Evolutionary conservation across 2,888 invertebrate species (phyloP).

Genomic region (Ophioninae sp.): DNA sequence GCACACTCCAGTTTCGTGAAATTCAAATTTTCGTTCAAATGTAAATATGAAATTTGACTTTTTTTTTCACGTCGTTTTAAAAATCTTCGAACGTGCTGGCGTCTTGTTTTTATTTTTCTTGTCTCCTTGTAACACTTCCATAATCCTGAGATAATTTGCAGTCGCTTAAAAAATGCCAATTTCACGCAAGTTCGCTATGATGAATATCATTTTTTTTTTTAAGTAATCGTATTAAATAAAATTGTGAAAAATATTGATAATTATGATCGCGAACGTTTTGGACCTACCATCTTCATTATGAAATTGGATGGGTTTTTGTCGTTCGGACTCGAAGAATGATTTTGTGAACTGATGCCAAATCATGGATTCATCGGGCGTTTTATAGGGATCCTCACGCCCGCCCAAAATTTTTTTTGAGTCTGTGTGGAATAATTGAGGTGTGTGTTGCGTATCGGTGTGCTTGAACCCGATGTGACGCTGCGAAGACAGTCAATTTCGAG

Average conservation of each 20-base stretch:
- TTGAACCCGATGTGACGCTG: too few species aligned
- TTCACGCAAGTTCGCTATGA: not conserved
- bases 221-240: not conserved
- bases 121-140: not conserved
- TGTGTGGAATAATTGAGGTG: not conserved
- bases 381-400: constrained; percentile 47
- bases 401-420: constrained; percentile 15
- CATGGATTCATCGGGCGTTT: constrained; percentile 46
- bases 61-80: not conserved
- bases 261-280: not conserved
- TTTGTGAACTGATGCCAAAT: constrained; percentile 49
- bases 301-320: constrained; percentile 31
- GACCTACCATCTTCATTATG: constrained; percentile 53
- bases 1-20: not conserved
- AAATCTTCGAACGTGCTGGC: not conserved
- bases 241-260: not conserved
- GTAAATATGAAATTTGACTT: not conserved
- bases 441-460: too few species aligned
- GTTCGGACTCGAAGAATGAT: constrained; percentile 41
- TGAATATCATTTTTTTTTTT: not conserved
- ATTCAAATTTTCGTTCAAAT: not conserved
- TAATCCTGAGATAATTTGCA: not conserved
- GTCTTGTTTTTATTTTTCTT: not conserved
- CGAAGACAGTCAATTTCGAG: too few species aligned
- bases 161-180: not conserved